Conservation (phyloP, 2,797 vertebrate genomes). For the Acanthornis magna region DNA sequence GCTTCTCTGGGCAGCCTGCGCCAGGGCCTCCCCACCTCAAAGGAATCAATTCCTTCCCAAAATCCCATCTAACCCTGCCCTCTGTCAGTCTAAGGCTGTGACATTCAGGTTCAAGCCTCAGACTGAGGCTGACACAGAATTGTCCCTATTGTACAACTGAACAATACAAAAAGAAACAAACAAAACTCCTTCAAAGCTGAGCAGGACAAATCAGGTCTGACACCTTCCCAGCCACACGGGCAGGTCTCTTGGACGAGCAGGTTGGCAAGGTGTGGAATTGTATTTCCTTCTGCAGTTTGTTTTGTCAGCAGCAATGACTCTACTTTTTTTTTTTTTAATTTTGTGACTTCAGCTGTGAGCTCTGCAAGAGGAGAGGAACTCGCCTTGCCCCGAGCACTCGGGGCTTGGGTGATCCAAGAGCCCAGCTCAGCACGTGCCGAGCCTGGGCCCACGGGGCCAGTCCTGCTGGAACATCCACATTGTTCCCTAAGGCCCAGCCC, state of each 20-base stretch:
- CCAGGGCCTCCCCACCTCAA: not conserved
- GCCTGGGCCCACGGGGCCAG: not conserved
- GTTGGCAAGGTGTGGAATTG: not conserved
- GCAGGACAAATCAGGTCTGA: not conserved
- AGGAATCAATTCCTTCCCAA: not conserved
- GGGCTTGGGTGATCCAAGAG: rapidly evolving
- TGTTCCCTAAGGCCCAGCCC: not conserved
- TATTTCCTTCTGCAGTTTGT: not conserved
- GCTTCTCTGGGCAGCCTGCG: not conserved
- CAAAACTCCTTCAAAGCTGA: not conserved
- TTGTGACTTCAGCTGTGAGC: not conserved
- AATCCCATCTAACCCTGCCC: not conserved
- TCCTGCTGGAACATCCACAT: not conserved
- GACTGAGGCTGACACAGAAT: not conserved
- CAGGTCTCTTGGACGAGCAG: not conserved
- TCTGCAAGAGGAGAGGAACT: not conserved
- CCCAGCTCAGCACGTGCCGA: rapidly evolving
- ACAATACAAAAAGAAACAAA: not conserved
- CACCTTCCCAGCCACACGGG: rapidly evolving
- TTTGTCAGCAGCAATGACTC: not conserved
- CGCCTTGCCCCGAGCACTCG: rapidly evolving
- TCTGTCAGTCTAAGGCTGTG: not conserved
- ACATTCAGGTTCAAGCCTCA: not conserved
- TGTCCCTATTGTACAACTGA: too few species aligned
- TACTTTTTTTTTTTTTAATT: too few species aligned